Conservation (phyloP, 2,888 invertebrate genomes). For the Nomada flava region DNA sequence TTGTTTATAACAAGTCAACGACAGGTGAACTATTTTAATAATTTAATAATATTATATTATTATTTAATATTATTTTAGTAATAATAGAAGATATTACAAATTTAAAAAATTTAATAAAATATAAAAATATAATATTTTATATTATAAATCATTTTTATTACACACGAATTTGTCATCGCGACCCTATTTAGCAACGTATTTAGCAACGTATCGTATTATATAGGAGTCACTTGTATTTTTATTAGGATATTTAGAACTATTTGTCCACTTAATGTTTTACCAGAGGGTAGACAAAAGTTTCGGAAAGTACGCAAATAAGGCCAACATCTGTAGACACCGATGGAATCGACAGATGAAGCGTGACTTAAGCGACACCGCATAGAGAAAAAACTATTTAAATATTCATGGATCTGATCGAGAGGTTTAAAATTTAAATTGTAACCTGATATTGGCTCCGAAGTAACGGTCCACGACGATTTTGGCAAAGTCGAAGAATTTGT, state of each 20-base stretch:
- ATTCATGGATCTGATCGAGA: conserved; percentile 26
- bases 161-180: too few relatives aligned
- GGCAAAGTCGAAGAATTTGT: conserved; percentile 48
- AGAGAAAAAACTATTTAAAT: conserved; percentile 23
- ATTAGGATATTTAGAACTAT: not conserved
- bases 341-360: not conserved
- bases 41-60: too few relatives aligned
- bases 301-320: conserved; percentile 15
- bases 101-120: too few relatives aligned
- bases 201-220: too few relatives aligned
- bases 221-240: not conserved
- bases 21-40: too few relatives aligned
- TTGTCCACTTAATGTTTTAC: not conserved
- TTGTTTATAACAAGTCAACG: too few relatives aligned
- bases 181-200: too few relatives aligned
- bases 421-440: conserved; percentile 27
- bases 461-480: conserved; percentile 54
- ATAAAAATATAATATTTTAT: too few relatives aligned
- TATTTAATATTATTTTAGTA: too few relatives aligned
- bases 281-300: not conserved
- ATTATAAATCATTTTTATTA: too few relatives aligned
- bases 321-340: not conserved
- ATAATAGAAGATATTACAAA: too few relatives aligned
- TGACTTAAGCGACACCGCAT: not conserved
- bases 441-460: conserved; percentile 18